These are phyloP conservation scores for Caenorhabditis macrosperma DNA, from an alignment of 2,888 invertebrate species.

Conservation along the genomic window DNA sequence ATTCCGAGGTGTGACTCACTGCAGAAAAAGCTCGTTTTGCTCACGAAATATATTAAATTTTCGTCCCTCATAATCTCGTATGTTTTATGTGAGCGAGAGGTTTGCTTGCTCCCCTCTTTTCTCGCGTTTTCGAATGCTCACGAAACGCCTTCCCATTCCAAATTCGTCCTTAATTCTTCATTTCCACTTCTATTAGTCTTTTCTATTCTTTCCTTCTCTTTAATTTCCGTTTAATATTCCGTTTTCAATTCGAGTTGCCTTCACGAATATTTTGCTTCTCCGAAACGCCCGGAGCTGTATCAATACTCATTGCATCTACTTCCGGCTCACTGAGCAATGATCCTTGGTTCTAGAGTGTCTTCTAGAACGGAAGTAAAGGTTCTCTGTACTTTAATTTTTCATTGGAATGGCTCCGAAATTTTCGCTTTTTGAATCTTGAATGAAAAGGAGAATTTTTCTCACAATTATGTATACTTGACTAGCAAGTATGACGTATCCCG, in stretches of 20 bases:
- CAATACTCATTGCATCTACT: no score
- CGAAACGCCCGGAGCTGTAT: no score
- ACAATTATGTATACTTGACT: no score
- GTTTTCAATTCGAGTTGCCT: no score
- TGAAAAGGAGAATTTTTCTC: neutral
- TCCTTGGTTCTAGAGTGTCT: no score
- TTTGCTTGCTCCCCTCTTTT: neutral
- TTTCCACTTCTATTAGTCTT: neutral
- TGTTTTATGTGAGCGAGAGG: neutral
- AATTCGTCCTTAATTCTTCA: neutral
- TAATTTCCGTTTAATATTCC: neutral
- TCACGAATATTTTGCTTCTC: neutral
- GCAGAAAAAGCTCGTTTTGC: neutral
- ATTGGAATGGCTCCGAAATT: no score
- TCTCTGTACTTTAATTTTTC: no score
- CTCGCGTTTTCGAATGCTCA: neutral
- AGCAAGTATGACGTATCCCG: no score
- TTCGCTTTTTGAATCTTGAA: no score
- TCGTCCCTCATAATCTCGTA: neutral
- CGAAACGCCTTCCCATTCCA: neutral
- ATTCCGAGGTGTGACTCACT: no score
- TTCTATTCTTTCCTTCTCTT: neutral
- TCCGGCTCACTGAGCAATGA: no score
- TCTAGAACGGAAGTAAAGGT: no score
- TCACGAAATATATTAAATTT: neutral